A percentile compares a stretch with the other conserved stretches of the same genome.
phyloP scores from a whole-genome alignment of 2,113 vertebrate species.

The Oncorhynchus mykiss region DNA sequence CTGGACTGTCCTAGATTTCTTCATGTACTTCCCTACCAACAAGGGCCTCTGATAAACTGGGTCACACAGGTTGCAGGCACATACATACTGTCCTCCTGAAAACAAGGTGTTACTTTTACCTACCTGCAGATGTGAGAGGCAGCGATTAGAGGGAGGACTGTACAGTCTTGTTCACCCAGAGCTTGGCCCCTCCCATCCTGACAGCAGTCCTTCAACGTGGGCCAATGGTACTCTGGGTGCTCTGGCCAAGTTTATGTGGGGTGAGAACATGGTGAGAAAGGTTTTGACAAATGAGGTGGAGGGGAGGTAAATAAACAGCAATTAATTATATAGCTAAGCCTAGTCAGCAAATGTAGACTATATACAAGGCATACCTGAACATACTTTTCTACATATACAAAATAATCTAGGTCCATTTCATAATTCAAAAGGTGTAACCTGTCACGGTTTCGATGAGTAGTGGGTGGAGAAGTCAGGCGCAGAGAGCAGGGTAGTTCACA shows the following conservation, averaged over 20 bases:
- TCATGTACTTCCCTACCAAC: too few relatives aligned
- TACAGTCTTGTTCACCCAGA: slow-evolving; percentile 69
- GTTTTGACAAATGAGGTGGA: not conserved
- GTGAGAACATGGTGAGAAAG: not conserved
- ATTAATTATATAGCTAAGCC: too few relatives aligned
- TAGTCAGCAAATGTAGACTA: too few relatives aligned
- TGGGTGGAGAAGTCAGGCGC: too few relatives aligned
- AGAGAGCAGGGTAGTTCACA: too few relatives aligned
- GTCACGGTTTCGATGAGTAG: too few relatives aligned
- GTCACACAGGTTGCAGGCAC: too few relatives aligned
- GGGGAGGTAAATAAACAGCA: not conserved
- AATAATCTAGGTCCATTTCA: not conserved
- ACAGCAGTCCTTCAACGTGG: slow-evolving; percentile 77
- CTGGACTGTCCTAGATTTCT: too few relatives aligned
- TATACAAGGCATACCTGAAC: too few relatives aligned
- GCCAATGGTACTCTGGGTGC: slow-evolving; percentile 18
- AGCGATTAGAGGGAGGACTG: slow-evolving; percentile 59
- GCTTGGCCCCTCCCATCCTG: slow-evolving; percentile 74
- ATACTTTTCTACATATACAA: too few relatives aligned
- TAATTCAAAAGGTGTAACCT: not conserved
- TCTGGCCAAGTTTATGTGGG: slow-evolving; percentile 13
- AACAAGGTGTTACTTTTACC: slow-evolving; percentile 39
- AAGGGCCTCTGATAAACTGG: too few relatives aligned
- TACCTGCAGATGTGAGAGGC: slow-evolving; percentile 82
- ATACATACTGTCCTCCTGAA: not conserved